Evolutionary conservation across 2,113 vertebrate species (phyloP).

Genomic region (Lasiurus borealis): DNA sequence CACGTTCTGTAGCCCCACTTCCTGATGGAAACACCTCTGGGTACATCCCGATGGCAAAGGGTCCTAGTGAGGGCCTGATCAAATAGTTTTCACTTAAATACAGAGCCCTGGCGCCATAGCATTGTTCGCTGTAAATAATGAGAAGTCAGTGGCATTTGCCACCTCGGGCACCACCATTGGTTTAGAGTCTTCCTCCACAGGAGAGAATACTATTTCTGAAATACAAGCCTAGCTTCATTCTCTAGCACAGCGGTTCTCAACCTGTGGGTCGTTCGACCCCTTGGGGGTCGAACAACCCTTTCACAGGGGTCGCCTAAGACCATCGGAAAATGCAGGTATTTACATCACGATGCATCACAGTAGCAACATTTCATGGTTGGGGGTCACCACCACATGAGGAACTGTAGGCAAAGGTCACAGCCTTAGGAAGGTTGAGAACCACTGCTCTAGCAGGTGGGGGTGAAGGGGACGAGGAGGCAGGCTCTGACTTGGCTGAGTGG

Average conservation of each 20-base stretch:
- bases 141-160: neutral
- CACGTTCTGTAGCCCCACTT: neutral
- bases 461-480: neutral
- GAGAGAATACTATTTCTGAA: neutral
- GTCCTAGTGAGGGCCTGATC: neutral
- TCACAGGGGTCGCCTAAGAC: too few species aligned
- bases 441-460: neutral
- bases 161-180: neutral
- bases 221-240: neutral
- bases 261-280: too few species aligned
- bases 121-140: neutral
- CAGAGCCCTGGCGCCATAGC: neutral
- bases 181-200: neutral
- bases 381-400: too few species aligned
- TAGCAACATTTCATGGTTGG: too few species aligned
- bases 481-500: neutral
- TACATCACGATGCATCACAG: too few species aligned
- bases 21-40: neutral
- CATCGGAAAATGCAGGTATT: too few species aligned
- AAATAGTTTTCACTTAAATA: conserved; percentile 6
- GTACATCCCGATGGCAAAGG: neutral
- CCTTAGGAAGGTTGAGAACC: too few species aligned
- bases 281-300: too few species aligned
- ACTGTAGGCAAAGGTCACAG: too few species aligned
- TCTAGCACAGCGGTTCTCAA: neutral